Evolutionary conservation across 2,113 vertebrate species (phyloP), one percentile per base, ranked within the genome.

Genomic region (Australoheros scitulus): DNA sequence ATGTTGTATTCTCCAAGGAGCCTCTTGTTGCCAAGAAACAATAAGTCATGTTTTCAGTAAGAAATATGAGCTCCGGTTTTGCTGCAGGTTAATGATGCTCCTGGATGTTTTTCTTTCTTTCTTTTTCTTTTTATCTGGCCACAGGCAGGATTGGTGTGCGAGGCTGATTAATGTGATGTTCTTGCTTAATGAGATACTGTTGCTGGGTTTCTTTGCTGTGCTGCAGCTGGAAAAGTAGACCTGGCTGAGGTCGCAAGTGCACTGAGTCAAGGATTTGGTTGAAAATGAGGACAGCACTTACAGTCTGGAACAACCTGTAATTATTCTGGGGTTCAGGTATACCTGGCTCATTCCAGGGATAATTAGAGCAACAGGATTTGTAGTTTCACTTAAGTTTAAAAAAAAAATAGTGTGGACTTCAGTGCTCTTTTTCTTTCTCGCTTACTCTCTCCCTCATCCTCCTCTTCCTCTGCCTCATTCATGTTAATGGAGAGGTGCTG

Each of bases 131-230:
- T 34, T 36, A 60, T 65, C 74, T 80, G 82, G 81, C 80, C 79
- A 60, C 77, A 81, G 65, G n/a, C 82, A 24, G 74, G 80, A 75
- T 52, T 24, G 13, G 2, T 60, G 50, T 50, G 76, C 26, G 24
- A 55, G 2, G 38, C 82, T 88, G 76, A 92, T 89, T 89, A 81
- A 89, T 84, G 41, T 34, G 6, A 63, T 81, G 70, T 72, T 87
- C 70, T 50, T 79, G 59, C 79, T 75, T 89, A 91, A 88, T 82
- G 83, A 90, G 83, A 79, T 81, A 79, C 72, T 81, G 88, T 87
- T n/a, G 17, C 61, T 32, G 85, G 89, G 68, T 82, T 79, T 88
- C 13, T 84, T 60, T 83, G 83, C 81, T 55, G 82, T 63, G 85
- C 81, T 72, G 83, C 91, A 89, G 83, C 87, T 81, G 87, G 76